Conservation (phyloP, 2,888 invertebrate genomes). For the Himalopsyche kuldschensis region DNA sequence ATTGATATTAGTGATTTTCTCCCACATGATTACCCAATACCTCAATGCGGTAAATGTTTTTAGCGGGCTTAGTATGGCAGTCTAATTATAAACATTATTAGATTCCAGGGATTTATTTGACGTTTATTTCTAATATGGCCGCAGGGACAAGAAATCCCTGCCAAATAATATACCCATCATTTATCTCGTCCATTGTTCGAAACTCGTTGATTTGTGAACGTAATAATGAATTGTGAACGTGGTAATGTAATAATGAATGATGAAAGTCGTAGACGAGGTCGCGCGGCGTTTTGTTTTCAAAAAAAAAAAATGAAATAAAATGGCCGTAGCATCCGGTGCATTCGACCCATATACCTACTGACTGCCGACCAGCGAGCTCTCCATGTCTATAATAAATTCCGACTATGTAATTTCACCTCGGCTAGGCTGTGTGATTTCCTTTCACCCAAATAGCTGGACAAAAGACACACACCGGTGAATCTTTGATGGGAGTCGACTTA, state of each 20-base stretch:
- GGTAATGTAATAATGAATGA: slow-evolving; percentile 8
- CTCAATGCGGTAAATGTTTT: too few species aligned
- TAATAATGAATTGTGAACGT: background rate
- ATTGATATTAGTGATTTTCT: too few species aligned
- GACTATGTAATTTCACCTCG: background rate
- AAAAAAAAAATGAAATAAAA: slow-evolving; percentile 11
- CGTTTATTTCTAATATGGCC: background rate
- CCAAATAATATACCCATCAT: background rate
- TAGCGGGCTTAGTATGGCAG: too few species aligned
- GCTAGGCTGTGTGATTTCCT: slow-evolving; percentile 6
- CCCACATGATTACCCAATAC: too few species aligned
- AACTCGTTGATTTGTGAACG: background rate
- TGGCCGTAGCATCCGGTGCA: slow-evolving; percentile 20
- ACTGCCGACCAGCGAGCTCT: background rate
- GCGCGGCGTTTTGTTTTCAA: slow-evolving; percentile 7
- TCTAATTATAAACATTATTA: too few species aligned
- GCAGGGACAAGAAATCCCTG: background rate
- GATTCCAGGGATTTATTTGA: too few species aligned
- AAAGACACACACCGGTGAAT: background rate
- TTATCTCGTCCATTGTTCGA: slow-evolving; percentile 8
- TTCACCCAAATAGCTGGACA: slow-evolving; percentile 9
- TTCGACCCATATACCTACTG: slow-evolving; percentile 11
- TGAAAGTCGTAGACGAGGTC: slow-evolving; percentile 18
- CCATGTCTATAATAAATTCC: background rate
- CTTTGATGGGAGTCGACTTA: background rate